Conservation (phyloP, 2,113 vertebrate species). For the Petrocephalus zakoni region DNA sequence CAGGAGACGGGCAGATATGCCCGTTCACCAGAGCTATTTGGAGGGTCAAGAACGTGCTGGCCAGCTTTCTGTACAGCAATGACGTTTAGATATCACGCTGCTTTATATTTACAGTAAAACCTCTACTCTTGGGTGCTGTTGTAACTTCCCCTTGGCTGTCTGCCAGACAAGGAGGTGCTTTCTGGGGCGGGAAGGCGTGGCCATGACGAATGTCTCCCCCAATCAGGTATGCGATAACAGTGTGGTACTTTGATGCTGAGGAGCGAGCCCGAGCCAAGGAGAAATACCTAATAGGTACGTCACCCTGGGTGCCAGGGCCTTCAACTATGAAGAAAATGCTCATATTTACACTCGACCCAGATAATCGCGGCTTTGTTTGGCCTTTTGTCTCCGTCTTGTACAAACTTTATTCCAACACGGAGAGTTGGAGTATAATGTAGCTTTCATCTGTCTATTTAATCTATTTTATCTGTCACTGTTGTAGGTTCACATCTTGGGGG, state of each 20-base stretch:
- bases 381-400: background rate
- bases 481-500: background rate
- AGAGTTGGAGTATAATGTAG: background rate
- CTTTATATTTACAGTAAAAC: background rate
- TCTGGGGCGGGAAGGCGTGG: background rate
- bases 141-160: background rate
- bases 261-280: conserved; percentile 94
- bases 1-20: background rate
- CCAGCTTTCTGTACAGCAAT: background rate
- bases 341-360: background rate
- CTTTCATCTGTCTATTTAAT: background rate
- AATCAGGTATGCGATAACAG: conserved; percentile 94
- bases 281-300: conserved; percentile 88
- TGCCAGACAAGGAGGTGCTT: background rate
- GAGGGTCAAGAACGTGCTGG: background rate
- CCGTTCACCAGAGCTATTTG: background rate
- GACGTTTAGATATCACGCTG: background rate
- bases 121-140: background rate
- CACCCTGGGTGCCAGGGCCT: background rate
- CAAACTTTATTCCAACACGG: background rate
- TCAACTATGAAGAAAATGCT: background rate
- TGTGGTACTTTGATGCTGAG: conserved; percentile 98
- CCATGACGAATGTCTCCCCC: background rate
- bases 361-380: background rate
- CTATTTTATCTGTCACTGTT: background rate